phyloP scores from a whole-genome alignment of 2,113 vertebrate species.

The Bungarus multicinctus region DNA sequence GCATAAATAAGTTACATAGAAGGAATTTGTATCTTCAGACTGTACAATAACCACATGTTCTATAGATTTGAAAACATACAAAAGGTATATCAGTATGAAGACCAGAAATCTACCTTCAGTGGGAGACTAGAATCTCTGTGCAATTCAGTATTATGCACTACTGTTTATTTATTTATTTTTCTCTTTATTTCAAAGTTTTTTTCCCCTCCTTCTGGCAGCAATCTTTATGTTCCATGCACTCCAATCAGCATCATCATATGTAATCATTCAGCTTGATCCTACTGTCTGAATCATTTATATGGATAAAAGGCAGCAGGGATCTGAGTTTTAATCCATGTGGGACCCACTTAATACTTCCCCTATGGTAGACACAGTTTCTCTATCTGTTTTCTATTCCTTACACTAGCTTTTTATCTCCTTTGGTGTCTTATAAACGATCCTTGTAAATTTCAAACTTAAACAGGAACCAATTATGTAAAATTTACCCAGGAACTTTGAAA shows the following conservation, averaged over 20 bases:
- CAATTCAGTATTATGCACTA: background rate
- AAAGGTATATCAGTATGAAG: background rate
- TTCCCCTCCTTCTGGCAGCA: constrained; percentile 31
- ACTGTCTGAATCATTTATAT: constrained; percentile 67
- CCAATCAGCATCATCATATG: constrained; percentile 63
- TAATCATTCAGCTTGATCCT: constrained; percentile 70
- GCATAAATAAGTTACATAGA: background rate
- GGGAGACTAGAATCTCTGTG: constrained; percentile 12
- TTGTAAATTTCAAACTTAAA: constrained; percentile 59
- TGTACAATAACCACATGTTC: background rate
- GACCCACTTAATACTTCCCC: constrained; percentile 52
- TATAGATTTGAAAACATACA: background rate
- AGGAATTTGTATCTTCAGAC: background rate
- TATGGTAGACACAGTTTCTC: constrained; percentile 49
- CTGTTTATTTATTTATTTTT: constrained; percentile 33
- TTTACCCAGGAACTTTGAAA: constrained; percentile 59
- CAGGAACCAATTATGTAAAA: constrained; percentile 63
- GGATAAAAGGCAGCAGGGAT: constrained; percentile 68
- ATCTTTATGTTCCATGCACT: constrained; percentile 44
- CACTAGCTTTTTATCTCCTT: constrained; percentile 66
- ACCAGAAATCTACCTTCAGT: background rate
- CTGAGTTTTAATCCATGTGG: constrained; percentile 58
- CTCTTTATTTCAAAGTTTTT: constrained; percentile 38
- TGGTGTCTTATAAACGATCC: constrained; percentile 56
- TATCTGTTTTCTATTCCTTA: constrained; percentile 72